Evolutionary conservation across 2,888 invertebrate species (phyloP), one percentile per base, ranked within the genome.

Genomic region (Orthosia gothica): DNA sequence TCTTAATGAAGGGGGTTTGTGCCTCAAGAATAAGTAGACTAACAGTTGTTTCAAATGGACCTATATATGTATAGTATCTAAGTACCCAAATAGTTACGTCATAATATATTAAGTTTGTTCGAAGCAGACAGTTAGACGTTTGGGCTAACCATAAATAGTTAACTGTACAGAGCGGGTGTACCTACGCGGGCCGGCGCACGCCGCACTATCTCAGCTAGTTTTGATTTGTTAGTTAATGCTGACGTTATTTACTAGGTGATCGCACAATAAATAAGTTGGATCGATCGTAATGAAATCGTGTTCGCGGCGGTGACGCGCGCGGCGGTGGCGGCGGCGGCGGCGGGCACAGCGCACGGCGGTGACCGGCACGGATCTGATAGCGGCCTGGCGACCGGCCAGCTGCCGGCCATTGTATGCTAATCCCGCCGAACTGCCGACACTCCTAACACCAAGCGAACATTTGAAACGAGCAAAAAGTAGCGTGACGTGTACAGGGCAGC

Each of bases 401-500:
- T 91, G 92, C 85, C 89, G 86, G 79, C 88, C 89, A 93, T 93
- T 93, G 93, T 93, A 92, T 93, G 93, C 85, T 92, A 93, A 93
- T 93, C 82, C 70, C 76, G 80, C 72, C 85, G 73, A 84, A 83
- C 87, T 81, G 84, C 83, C 68, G 40, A 76, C 87, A 77, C 74
- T 69, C 63, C 70, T 82, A 79, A 82, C 85, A 82, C 66, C 69
- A 78, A 40, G 70, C 57, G 61, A 70, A 79, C 66, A 84, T 76
- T 75, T 59, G 79, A 64, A 74, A 73, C 76, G 80, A 85, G 70
- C 81, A 86, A 81, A 85, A 85, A 85, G 75, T 76, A 68, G 69
- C 83, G 76, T 70, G 59, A 61, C 82, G 74, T 64, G 70, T 73
- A 68, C 69, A 68, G 50, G 61, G 52, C 61, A 54, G 55, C 67